phyloP scores from a whole-genome alignment of 2,888 invertebrate genomes.

The Amphipoea oculea region DNA sequence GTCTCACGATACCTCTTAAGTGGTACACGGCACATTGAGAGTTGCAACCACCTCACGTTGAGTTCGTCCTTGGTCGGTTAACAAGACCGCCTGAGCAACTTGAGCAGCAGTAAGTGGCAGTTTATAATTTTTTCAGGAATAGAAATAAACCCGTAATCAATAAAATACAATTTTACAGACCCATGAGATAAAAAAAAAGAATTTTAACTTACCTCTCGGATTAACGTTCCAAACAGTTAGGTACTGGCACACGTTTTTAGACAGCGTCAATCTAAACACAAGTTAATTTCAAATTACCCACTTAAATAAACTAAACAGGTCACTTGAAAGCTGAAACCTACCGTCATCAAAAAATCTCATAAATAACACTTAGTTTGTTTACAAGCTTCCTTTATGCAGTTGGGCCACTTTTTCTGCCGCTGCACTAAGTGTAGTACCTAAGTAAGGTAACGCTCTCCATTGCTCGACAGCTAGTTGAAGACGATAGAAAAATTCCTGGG shows the following conservation, averaged over 20 bases:
- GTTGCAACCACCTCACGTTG: neutral
- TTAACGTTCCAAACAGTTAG: too few species aligned
- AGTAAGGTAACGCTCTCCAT: neutral
- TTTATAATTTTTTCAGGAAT: neutral
- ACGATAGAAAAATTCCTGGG: neutral
- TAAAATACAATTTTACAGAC: too few species aligned
- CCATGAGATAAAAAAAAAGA: too few species aligned
- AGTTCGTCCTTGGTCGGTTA: neutral
- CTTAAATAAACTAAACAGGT: neutral
- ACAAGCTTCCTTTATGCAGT: neutral
- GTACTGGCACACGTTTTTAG: too few species aligned
- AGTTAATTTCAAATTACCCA: too few species aligned
- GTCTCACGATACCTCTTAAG: too few species aligned
- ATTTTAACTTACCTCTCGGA: too few species aligned
- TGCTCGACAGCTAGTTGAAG: neutral
- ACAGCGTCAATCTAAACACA: too few species aligned
- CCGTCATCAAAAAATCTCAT: neutral
- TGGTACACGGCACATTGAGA: neutral
- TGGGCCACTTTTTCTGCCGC: conserved; percentile 1
- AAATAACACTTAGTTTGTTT: neutral
- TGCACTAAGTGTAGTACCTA: neutral
- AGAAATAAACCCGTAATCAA: neutral
- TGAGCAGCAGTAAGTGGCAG: too few species aligned
- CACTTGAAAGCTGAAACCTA: neutral
- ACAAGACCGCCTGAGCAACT: neutral